Evolutionary conservation across 2,113 vertebrate species (phyloP), one percentile per base, ranked within the genome.

Genomic region (Corapipo altera): DNA sequence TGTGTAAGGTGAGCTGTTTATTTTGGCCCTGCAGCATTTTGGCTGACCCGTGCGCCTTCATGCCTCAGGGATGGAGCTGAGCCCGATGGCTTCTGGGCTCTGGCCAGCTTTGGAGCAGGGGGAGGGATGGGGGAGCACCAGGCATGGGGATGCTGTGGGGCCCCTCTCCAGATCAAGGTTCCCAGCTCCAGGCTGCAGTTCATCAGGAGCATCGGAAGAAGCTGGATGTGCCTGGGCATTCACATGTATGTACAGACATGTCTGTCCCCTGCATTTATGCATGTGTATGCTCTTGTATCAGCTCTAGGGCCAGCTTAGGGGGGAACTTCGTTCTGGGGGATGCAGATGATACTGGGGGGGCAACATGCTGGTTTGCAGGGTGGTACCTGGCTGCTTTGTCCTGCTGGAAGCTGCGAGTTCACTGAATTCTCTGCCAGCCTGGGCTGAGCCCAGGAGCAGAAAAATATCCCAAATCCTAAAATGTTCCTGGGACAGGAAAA

Each of bases 1-100:
- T 44, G 88, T 91, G 82, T 72, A 94, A 16, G 84, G 90, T 91
- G 87, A 94, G 88, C 84, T 96, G 92, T 95, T 96, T 96, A 33
- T 89, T 93, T 95, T 95, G 79, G 55, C 91, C 62, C 78, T 16
- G 67, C 79, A 30, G 54, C 3, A 1, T 74, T 67, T 94, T 97
- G 94, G 93, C 96, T 96, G 97, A 96, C 96, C 96, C 12, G 3
- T 70, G 33, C 0, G 7, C 81, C 92, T 96, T 91, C 48, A 0
- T 92, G 91, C 91, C 76, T 74, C 23, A 0, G 52, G 41, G 70
- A 90, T 85, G 66, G 88, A 93, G 79, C 59, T 57, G 79, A 64
- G 92, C 92, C 85, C 2, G 3, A 49, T 59, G 65, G 84, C 92
- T 94, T 35, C 43, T 87, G 87, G 75, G 76, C 75, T 78, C 88